A percentile compares a stretch with the other conserved stretches of the same genome.
Evolutionary conservation across 2,113 vertebrate species (phyloP).

Genomic region (Sinocyclocheilus grahami): DNA sequence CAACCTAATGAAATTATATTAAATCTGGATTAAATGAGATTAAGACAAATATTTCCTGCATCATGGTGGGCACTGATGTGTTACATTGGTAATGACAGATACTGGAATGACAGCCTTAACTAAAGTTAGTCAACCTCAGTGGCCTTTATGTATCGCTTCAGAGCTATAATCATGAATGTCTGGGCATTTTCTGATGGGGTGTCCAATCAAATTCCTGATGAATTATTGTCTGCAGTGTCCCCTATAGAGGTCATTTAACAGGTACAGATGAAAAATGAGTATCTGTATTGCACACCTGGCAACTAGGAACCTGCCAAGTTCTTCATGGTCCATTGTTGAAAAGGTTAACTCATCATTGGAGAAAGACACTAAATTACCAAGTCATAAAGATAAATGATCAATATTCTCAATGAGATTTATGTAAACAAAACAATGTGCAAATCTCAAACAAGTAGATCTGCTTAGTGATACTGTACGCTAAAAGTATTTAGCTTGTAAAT

Average conservation of each 20-base stretch:
- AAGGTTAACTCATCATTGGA: constrained; percentile 6
- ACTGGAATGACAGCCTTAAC: background rate
- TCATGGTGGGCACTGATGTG: background rate
- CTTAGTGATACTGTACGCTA: background rate
- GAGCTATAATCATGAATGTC: constrained; percentile 16
- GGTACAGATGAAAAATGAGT: constrained; percentile 6
- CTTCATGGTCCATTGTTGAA: constrained; percentile 15
- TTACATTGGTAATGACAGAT: background rate
- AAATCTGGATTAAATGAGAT: background rate
- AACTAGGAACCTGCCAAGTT: background rate
- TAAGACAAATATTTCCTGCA: background rate
- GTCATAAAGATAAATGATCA: background rate
- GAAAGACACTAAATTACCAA: background rate
- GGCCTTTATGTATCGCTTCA: constrained; percentile 1
- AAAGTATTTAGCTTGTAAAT: background rate
- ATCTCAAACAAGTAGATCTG: background rate
- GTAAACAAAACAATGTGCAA: background rate
- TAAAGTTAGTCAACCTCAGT: constrained; percentile 16
- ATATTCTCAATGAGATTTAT: no score
- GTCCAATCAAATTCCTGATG: constrained; percentile 31
- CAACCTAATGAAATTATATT: background rate
- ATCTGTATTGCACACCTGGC: constrained; percentile 11
- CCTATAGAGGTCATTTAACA: constrained; percentile 30
- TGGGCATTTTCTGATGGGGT: background rate
- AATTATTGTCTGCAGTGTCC: constrained; percentile 35